Evolutionary conservation across 2,113 vertebrate species (phyloP).

Genomic region (Peromyscus maniculatus): DNA sequence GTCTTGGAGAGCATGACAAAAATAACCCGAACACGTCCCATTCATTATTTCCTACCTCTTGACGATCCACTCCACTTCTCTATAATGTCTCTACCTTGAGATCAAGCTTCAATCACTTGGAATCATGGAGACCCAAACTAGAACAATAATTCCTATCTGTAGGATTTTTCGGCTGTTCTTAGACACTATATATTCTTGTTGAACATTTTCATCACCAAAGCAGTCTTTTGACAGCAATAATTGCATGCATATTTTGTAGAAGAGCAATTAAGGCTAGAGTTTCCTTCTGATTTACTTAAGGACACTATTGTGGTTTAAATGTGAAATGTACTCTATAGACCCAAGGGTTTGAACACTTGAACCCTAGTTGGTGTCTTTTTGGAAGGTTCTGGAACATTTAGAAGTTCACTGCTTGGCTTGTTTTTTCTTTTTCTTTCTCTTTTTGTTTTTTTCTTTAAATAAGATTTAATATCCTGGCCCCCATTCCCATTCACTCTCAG

Average conservation of each 20-base stretch:
- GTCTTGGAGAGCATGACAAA: background rate
- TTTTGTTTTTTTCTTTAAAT: background rate
- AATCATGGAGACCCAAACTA: background rate
- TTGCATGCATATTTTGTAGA: background rate
- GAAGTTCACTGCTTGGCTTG: background rate
- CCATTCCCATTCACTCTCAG: background rate
- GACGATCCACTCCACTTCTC: background rate
- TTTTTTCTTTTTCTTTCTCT: accelerated
- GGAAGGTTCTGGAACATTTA: background rate
- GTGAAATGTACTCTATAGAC: background rate
- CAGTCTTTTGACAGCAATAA: background rate
- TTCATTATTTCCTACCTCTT: no score
- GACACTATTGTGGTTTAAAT: background rate
- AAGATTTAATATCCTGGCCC: background rate
- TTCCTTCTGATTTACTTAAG: background rate
- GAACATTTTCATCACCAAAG: background rate
- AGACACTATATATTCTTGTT: background rate
- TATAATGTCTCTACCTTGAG: background rate
- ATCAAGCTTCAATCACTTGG: background rate
- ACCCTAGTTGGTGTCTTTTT: background rate
- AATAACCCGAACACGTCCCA: background rate
- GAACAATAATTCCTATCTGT: background rate
- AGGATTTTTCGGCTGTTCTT: background rate
- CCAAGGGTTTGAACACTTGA: background rate
- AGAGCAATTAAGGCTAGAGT: background rate